These are phyloP conservation scores for Daubentonia madagascariensis DNA, from an alignment of 2,113 vertebrate genomes.

Conservation along the genomic window DNA sequence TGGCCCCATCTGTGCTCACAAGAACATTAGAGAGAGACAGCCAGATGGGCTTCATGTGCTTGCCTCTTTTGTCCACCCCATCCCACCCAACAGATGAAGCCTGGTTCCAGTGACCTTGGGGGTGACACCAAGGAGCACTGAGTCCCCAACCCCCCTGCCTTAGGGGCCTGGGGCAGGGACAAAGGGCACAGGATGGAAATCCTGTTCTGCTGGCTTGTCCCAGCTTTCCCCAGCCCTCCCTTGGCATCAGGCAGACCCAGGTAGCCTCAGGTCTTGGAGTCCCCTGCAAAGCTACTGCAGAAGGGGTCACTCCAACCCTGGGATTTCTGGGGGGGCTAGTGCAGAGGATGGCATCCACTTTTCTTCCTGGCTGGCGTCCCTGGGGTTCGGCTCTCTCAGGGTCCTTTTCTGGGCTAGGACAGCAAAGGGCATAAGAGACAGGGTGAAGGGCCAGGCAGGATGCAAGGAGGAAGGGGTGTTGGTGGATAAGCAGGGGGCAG, in stretches of 20 bases:
- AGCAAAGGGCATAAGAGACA: not conserved
- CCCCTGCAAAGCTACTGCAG: not conserved
- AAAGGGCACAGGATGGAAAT: not conserved
- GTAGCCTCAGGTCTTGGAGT: not conserved
- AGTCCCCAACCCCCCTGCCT: accelerated
- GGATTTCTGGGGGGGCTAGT: not conserved
- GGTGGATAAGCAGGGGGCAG: not conserved
- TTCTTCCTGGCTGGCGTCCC: not conserved
- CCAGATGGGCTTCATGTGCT: accelerated
- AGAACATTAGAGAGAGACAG: not conserved
- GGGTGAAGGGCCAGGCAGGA: not conserved
- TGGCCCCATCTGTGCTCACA: not conserved
- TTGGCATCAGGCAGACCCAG: not conserved
- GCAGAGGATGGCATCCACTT: not conserved
- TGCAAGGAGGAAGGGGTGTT: not conserved
- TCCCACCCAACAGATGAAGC: not conserved
- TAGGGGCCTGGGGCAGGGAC: not conserved
- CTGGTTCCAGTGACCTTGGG: not conserved
- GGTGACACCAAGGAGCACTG: not conserved
- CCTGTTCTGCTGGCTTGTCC: not conserved
- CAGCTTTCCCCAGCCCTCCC: not conserved
- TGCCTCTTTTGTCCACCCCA: not conserved
- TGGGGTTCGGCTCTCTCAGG: not conserved
- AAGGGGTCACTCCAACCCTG: not conserved
- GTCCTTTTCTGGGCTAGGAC: not conserved